phyloP scores from a whole-genome alignment of 1,140 invertebrate species.

The Drosophila tani region DNA sequence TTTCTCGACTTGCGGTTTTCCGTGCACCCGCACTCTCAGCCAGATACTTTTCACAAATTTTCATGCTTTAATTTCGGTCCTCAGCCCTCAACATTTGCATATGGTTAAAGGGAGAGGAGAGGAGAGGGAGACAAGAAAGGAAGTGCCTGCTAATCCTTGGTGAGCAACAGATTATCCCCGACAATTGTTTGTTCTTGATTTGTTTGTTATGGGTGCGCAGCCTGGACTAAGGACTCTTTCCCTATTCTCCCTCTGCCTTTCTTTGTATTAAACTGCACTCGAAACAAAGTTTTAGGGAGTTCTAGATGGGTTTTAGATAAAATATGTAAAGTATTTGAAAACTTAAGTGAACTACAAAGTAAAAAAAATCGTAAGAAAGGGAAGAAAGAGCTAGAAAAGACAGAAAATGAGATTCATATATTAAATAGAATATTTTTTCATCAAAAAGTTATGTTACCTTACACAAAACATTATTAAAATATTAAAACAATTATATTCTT shows the following conservation, averaged over 20 bases:
- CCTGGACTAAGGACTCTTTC: conserved; percentile 24
- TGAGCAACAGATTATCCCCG: conserved; percentile 83
- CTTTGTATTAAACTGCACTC: conserved; percentile 23
- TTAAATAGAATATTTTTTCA: too few species aligned
- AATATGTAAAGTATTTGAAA: neutral
- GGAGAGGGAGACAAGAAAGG: conserved; percentile 11
- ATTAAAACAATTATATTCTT: neutral
- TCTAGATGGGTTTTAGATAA: neutral
- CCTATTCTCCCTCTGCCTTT: conserved; percentile 24
- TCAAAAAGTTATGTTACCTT: too few species aligned
- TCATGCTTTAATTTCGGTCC: conserved; percentile 78
- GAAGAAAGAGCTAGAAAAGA: neutral
- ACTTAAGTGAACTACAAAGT: too few species aligned
- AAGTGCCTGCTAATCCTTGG: conserved; percentile 66
- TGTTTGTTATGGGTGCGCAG: conserved; percentile 67
- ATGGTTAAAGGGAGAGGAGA: conserved; percentile 28
- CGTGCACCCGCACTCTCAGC: conserved; percentile 38
- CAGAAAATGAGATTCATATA: neutral
- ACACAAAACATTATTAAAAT: too few species aligned
- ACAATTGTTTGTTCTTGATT: conserved; percentile 80
- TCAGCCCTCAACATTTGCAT: conserved; percentile 64
- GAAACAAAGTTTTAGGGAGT: neutral
- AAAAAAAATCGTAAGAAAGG: too few species aligned
- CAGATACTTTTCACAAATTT: conserved; percentile 62
- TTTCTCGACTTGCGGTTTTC: conserved; percentile 42